Conservation (phyloP, 2,797 vertebrate species). For the Pempheris klunzingeri region DNA sequence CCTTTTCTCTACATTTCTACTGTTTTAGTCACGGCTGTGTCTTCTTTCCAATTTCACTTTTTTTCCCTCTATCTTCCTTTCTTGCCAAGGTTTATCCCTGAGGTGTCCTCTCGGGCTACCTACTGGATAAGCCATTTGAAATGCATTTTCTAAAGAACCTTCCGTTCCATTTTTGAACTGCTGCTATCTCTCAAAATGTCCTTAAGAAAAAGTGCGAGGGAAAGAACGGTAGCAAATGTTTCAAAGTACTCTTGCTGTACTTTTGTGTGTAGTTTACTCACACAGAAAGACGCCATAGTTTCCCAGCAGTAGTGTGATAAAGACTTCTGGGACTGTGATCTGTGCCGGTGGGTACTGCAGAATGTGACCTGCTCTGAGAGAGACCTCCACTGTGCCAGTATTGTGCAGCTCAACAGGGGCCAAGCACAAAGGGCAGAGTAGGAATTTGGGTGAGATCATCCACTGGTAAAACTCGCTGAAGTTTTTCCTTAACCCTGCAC, state of each 20-base stretch:
- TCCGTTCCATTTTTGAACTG: constrained; percentile 77
- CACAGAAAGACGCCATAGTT: constrained; percentile 44
- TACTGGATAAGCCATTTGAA: constrained; percentile 83
- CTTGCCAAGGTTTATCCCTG: constrained; percentile 82
- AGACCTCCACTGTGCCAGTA: constrained; percentile 36
- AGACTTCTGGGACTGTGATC: constrained; percentile 68
- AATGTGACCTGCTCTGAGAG: constrained; percentile 43
- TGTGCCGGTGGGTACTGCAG: constrained; percentile 48
- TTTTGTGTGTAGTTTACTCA: constrained; percentile 68
- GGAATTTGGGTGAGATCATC: constrained; percentile 46
- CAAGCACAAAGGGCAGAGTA: constrained; percentile 31
- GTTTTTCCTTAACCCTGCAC: neutral
- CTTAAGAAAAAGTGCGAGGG: constrained; percentile 75
- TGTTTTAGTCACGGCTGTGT: constrained; percentile 82
- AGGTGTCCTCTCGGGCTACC: constrained; percentile 84
- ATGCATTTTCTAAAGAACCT: constrained; percentile 83
- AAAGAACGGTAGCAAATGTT: constrained; percentile 69
- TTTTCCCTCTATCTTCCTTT: constrained; percentile 76
- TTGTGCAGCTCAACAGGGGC: constrained; percentile 42
- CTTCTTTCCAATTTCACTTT: constrained; percentile 76
- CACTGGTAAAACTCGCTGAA: constrained; percentile 14
- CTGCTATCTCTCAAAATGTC: constrained; percentile 83
- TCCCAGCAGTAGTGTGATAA: constrained; percentile 55
- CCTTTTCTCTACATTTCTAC: constrained; percentile 71
- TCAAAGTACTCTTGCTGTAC: constrained; percentile 70